phyloP scores from a whole-genome alignment of 2,797 vertebrate genomes.

The Knipowitschia caucasica region DNA sequence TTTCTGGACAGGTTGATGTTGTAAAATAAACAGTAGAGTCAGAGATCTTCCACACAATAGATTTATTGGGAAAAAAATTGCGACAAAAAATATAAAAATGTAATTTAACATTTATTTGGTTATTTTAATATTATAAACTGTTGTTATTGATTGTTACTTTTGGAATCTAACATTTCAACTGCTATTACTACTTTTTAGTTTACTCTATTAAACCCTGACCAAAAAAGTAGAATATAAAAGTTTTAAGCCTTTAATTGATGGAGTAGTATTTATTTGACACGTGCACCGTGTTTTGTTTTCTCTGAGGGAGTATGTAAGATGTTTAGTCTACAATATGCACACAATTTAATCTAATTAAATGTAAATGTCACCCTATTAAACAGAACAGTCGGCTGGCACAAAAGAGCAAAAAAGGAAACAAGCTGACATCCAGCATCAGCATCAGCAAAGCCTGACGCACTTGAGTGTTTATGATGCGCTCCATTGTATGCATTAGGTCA shows the following conservation, averaged over 20 bases:
- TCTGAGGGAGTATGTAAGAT: slow-evolving; percentile 6
- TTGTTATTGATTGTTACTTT: too few relatives aligned
- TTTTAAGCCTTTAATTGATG: too few relatives aligned
- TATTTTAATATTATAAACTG: too few relatives aligned
- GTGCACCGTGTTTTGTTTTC: neutral
- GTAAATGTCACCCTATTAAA: slow-evolving; percentile 29
- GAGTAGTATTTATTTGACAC: neutral
- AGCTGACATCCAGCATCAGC: slow-evolving; percentile 56
- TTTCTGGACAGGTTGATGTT: too few relatives aligned
- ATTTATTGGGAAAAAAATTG: too few relatives aligned
- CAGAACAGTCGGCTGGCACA: slow-evolving; percentile 27
- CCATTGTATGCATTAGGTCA: slow-evolving; percentile 41
- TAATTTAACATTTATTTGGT: too few relatives aligned
- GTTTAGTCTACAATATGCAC: slow-evolving; percentile 7
- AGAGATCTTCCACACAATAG: neutral
- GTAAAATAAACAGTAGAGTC: neutral
- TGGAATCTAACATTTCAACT: too few relatives aligned
- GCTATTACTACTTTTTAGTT: too few relatives aligned
- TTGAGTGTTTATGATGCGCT: slow-evolving; percentile 18
- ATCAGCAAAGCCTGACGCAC: slow-evolving; percentile 33
- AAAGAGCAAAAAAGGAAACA: slow-evolving; percentile 28
- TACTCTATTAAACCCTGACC: too few relatives aligned
- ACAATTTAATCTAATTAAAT: slow-evolving; percentile 29
- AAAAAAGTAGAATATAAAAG: too few relatives aligned
- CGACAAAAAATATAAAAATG: too few relatives aligned